Conservation (phyloP, 2,113 vertebrate genomes). For the Vulpes ferrilata region DNA sequence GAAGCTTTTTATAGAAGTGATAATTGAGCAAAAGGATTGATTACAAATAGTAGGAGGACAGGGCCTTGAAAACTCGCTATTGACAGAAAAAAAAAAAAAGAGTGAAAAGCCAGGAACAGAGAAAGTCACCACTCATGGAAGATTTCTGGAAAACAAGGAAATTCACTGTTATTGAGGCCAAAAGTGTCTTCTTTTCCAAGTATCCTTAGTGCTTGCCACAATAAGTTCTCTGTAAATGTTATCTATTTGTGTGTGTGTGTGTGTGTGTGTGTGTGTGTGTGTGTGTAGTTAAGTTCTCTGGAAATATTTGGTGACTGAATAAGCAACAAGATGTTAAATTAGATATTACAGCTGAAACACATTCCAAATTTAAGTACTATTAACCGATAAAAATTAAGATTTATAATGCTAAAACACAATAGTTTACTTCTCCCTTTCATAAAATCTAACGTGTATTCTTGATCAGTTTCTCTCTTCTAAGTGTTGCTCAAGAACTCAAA, state of each 20-base stretch:
- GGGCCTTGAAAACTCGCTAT: background rate
- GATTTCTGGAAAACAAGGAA: background rate
- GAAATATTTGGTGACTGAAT: constrained; percentile 11
- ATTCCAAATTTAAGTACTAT: background rate
- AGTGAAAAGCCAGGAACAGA: constrained; percentile 23
- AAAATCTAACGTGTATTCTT: background rate
- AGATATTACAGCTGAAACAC: background rate
- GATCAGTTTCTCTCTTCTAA: background rate
- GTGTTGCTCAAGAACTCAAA: background rate
- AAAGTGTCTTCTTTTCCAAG: background rate
- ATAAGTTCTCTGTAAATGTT: background rate
- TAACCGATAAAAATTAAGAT: background rate
- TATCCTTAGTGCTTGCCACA: background rate
- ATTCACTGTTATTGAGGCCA: background rate
- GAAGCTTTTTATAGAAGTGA: background rate
- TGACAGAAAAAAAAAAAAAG: background rate
- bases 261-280: background rate
- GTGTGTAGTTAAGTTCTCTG: background rate
- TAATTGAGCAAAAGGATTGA: background rate
- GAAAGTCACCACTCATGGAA: background rate
- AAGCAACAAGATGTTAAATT: background rate
- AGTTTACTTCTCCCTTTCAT: background rate
- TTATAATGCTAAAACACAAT: background rate
- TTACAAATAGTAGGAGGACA: background rate
- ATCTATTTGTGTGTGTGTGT: background rate